Base-by-base conservation (phyloP, 2,113 vertebrate genomes). In the Heterocephalus glaber region DNA sequence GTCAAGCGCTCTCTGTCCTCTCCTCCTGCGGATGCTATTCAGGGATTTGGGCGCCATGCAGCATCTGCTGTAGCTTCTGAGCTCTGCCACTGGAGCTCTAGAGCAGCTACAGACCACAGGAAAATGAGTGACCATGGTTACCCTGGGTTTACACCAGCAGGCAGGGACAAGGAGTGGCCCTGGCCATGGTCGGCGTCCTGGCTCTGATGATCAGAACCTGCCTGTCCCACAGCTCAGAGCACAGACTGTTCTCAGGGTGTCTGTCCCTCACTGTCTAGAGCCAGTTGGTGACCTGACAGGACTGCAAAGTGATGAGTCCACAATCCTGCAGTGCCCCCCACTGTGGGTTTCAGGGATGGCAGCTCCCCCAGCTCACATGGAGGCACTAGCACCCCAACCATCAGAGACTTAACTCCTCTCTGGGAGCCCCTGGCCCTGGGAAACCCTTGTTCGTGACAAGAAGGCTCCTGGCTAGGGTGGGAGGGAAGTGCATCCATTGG, bases 391-490 rank as follows among this genome's bases (percentile, higher is more conserved):
- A 33, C 52, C 70, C 58, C 52, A 58, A 35, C 28, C 58, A 24
- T 49, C 11, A 6, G 49, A 52, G 38, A 65, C 56, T 56, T 35
- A 38, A 17, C 49, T 47, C 14, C 4, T 52, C 60, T 89, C 72
- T 8, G 9, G 28, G 68, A 74, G 52, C 47, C 60, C 79, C 44
- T 20, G 66, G 0, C 52, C n/a, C 26, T 1, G 10, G 19, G n/a
- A 41, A 52, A 10, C 58, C 2, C 16, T 81, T 79, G 65, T 0
- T 11, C 93, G 97, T 7, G 60, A 89, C 96, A 80, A 60, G 91
- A 83, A 95, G 0, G 92, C 97, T 97, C 82, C 76, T 93, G 83
- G 89, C 90, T 49, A 35, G 68, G 81, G 92, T 80, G 85, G 60
- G 72, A 44, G 0, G 20, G 26, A 1, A 30, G 10, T 66, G 96